Base-by-base conservation (phyloP, 53 echinoderm and acorn worm genomes). In the Arbacia lixula region DNA sequence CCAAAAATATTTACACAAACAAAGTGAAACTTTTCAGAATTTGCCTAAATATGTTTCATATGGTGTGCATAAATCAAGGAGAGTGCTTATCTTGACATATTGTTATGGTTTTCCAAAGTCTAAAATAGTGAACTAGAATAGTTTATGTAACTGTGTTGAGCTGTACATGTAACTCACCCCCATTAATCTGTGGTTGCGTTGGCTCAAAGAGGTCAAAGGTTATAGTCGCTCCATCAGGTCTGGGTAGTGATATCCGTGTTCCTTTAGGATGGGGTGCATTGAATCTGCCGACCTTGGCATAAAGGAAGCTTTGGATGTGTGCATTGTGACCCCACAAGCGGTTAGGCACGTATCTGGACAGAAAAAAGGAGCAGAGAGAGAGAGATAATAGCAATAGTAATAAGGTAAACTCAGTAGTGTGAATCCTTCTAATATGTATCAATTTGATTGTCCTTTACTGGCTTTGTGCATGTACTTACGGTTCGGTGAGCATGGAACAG, bases 181-280 rank as follows among this genome's bases (percentile, higher is more conserved):
- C 90, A 53, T 81, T 82, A 26, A 88, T 53, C 66, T 97, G 98
- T 11, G 86, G 71, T 27, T 30, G 41, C 1, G 83, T 68, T 51
- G 90, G 92, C 63, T 97, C 94, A 92, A 97, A 97, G n/a, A 94
- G 56, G 71, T 97, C 98, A 90, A 87, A 97, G 11, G 98, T 94
- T 11, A 84, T 76, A 0, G 94, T 97, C 12, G 94, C 94, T 20
- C 92, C 92, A 84, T 97, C 98, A 0, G 98, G 90, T 83, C 94
- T 83, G 25, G 92, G 42, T 40, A 88, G 16, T 66, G 37, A 81
- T 17, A 62, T 91, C 5, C 98, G 84, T 2, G 55, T 86, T 10
- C 98, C 94, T 22, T 82, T 49, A 24, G 92, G 92, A 22, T 43
- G 22, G 12, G 98, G 98, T 10, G 86, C 85, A 12, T 86, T 76